A percentile compares a stretch with the other conserved stretches of the same genome.
Evolutionary conservation across 2,797 vertebrate species (phyloP).

Genomic region (Cossypha heuglini): DNA sequence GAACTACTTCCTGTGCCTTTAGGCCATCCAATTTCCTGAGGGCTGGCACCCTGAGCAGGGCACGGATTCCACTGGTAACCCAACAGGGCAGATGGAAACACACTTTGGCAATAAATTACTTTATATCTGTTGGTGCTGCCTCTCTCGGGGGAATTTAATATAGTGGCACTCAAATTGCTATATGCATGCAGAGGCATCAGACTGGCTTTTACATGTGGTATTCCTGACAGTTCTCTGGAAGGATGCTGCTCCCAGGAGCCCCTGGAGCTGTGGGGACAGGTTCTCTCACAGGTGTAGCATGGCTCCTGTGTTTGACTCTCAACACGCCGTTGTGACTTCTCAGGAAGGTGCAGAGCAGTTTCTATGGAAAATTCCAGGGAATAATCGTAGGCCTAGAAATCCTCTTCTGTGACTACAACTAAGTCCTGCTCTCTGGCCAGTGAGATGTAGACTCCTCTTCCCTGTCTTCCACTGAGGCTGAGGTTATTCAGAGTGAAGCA

Average conservation of each 20-base stretch:
- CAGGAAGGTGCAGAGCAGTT: not conserved
- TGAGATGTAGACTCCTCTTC: not conserved
- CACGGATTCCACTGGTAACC: slow-evolving; percentile 2
- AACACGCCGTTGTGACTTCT: not conserved
- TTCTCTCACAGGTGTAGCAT: slow-evolving; percentile 54
- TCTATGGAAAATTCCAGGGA: not conserved
- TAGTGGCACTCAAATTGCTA: slow-evolving; percentile 65
- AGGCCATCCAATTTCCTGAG: slow-evolving; percentile 63
- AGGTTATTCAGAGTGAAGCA: not conserved
- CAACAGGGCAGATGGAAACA: slow-evolving; percentile 27
- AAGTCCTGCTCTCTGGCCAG: not conserved
- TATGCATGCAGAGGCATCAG: slow-evolving; percentile 63
- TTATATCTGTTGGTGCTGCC: slow-evolving; percentile 60
- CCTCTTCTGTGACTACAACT: not conserved
- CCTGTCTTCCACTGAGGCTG: not conserved
- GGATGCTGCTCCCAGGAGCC: slow-evolving; percentile 48
- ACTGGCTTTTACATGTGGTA: slow-evolving; percentile 64
- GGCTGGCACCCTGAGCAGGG: slow-evolving; percentile 52
- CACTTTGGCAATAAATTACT: slow-evolving; percentile 39
- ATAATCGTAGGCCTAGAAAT: not conserved
- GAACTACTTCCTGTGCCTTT: slow-evolving; percentile 48
- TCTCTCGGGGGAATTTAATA: slow-evolving; percentile 67
- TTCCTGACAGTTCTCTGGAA: slow-evolving; percentile 41
- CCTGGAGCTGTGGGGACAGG: not conserved
- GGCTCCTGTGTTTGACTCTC: slow-evolving; percentile 60